These are phyloP conservation scores for Bufo gargarizans DNA, from an alignment of 2,113 vertebrate species.

Conservation along the genomic window DNA sequence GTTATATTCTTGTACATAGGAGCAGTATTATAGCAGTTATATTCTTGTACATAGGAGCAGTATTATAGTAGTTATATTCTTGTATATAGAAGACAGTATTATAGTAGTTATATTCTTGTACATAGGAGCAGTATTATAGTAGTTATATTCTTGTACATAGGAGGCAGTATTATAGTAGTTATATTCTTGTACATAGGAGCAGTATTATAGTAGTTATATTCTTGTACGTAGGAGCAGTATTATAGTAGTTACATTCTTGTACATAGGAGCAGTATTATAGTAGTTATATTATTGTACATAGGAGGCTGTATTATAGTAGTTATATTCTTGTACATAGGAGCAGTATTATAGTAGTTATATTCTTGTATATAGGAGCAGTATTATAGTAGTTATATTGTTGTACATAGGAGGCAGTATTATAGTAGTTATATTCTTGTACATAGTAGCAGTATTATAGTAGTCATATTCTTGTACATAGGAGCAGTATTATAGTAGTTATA, in stretches of 20 bases:
- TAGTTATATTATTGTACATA: neutral
- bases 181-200: neutral
- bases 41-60: conserved; percentile 8
- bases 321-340: neutral
- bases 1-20: conserved; percentile 13
- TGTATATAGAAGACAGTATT: neutral
- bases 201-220: conserved; percentile 13
- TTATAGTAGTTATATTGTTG: neutral
- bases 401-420: no score
- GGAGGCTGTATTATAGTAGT: conserved; percentile 6
- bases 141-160: conserved; percentile 6
- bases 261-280: neutral
- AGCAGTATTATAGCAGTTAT: conserved; percentile 14
- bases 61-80: conserved; percentile 22
- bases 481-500: no score
- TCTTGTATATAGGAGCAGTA: neutral
- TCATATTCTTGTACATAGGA: neutral
- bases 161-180: conserved; percentile 12
- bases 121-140: conserved; percentile 6
- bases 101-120: conserved; percentile 19
- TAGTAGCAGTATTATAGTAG: neutral
- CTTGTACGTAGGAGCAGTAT: neutral
- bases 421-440: no score
- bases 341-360: conserved; percentile 17
- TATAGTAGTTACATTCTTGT: conserved; percentile 9